A percentile compares a stretch with the other conserved stretches of the same genome.
phyloP scores from a whole-genome alignment of 2,888 invertebrate species.

The Flexamia atlantica region DNA sequence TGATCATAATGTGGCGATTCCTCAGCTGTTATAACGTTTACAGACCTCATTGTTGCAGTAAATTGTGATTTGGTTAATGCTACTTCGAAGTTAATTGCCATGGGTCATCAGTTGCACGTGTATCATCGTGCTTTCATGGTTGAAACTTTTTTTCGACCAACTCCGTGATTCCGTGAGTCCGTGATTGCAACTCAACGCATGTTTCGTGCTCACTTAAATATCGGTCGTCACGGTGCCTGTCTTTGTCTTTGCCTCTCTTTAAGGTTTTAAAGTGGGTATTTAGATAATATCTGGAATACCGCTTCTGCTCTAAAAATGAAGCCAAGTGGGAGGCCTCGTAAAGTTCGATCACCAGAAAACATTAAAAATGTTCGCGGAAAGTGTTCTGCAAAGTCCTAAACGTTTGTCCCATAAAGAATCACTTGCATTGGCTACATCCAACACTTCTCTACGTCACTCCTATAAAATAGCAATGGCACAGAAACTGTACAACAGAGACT shows the following conservation, averaged over 20 bases:
- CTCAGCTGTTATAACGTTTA: slow-evolving; percentile 4
- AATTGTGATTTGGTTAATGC: slow-evolving; percentile 16
- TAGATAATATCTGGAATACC: slow-evolving; percentile 10
- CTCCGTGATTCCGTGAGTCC: no score
- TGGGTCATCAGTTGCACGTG: slow-evolving; percentile 28
- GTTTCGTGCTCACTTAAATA: slow-evolving; percentile 25
- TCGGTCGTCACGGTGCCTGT: background rate
- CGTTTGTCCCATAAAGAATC: background rate
- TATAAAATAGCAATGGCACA: slow-evolving; percentile 2
- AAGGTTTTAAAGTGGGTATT: slow-evolving; percentile 19
- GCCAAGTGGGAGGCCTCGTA: slow-evolving; percentile 30
- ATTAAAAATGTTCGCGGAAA: slow-evolving; percentile 21
- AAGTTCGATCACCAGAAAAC: slow-evolving; percentile 18
- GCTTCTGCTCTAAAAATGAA: slow-evolving; percentile 33
- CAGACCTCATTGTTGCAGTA: slow-evolving; percentile 14
- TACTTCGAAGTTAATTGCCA: slow-evolving; percentile 25
- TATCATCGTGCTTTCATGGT: slow-evolving; percentile 18
- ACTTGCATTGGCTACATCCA: background rate
- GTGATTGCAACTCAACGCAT: background rate
- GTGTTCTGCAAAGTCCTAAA: slow-evolving; percentile 9
- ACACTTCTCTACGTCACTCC: background rate
- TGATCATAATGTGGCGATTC: slow-evolving; percentile 8
- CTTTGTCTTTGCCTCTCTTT: background rate
- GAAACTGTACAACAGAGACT: slow-evolving; percentile 9
- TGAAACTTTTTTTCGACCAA: slow-evolving; percentile 25